These are phyloP conservation scores for Tupaia tana DNA, from an alignment of 2,113 vertebrate species.

Conservation along the genomic window DNA sequence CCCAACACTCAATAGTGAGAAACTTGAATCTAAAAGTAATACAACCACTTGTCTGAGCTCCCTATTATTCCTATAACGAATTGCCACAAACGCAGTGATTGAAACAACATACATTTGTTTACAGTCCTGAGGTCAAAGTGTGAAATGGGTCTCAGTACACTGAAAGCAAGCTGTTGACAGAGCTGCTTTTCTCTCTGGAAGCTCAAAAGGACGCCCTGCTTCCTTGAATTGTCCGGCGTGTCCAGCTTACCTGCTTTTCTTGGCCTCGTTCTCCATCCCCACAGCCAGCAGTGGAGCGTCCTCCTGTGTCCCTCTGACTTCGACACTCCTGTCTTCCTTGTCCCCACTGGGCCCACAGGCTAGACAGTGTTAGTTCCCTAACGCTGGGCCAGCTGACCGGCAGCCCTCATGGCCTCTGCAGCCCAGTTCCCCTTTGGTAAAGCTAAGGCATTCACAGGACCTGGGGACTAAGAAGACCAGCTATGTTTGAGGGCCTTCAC, in stretches of 20 bases:
- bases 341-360: background rate
- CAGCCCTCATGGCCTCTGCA: background rate
- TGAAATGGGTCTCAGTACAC: background rate
- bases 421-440: background rate
- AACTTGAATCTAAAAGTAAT: background rate
- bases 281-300: background rate
- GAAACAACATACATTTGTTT: background rate
- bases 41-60: background rate
- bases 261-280: background rate
- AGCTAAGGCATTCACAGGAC: background rate
- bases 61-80: background rate
- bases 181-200: background rate
- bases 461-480: background rate
- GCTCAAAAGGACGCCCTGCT: background rate
- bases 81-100: background rate
- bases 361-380: background rate
- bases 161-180: background rate
- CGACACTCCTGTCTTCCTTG: background rate
- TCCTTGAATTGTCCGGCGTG: background rate
- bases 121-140: background rate
- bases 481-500: background rate
- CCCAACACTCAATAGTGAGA: background rate
- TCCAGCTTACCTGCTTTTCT: background rate
- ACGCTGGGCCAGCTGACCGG: background rate
- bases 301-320: too few relatives aligned